Base-by-base conservation (phyloP, 2,888 invertebrate species). In the Campaea margaritaria region DNA sequence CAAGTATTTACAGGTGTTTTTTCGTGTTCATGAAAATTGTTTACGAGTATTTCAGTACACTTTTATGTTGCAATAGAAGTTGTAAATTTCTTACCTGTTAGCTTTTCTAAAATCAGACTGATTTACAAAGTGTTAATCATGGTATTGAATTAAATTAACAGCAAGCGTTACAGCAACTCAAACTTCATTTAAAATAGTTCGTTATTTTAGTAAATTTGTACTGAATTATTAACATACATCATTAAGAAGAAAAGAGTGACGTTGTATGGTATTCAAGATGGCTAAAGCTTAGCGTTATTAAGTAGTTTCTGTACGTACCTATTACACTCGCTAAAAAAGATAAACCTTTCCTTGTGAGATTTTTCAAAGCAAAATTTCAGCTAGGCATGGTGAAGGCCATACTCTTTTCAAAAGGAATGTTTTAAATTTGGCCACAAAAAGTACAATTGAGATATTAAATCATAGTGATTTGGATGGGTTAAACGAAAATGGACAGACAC, bases 21-120 rank as follows among this genome's bases (percentile, higher is more conserved):
- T 53, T 46, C 28, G 49, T 57, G 13, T 48, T 52, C 45, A 14
- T 55, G 15, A n/a, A n/a, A 12, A 12, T 36, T 31, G 31, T 31
- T 31, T 31, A 7, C 1, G 39, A 9, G 4, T 14, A 14, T 39
- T 39, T 42, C 10, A 31, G 31, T 31, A 31, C 8, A 31, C 7
- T 1, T 31, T 31, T 31, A 9, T 31, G 10, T 7, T 9, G 31
- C 8, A 31, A 9, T 9, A 21, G 31, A 7, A 9, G 4, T 31
- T 9, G 31, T 31, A 7, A 7, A 7, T 21, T 2, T 21, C 21
- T 5, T 21, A 34, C 34, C 34, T 34, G 34, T 34, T 11, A 11
- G 3, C 34, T 7, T 34, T 34, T 34, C 5, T 5, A 21, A 21
- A 21, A 2, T 21, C 2, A 21, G 21, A 3, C 21, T 21, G n/a